Evolutionary conservation across 2,888 invertebrate genomes (phyloP), one percentile per base, ranked within the genome.

Genomic region (Hirtodrosophila confusa): DNA sequence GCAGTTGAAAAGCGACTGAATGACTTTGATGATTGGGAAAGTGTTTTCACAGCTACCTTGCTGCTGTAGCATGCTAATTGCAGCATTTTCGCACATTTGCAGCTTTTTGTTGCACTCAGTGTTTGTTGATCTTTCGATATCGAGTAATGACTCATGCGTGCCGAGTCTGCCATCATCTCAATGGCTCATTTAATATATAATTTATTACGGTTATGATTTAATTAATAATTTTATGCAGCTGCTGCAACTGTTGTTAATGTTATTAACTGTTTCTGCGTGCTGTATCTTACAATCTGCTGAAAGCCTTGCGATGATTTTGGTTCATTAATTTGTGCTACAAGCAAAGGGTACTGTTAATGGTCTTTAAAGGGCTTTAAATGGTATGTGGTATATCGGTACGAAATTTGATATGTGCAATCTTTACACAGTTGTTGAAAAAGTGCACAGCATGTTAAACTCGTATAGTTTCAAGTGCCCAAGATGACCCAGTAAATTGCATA

Each of bases 1-100:
- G 82, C 78, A 61, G 68, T 56, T 85, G 85, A 84, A 80, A 82
- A 78, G 75, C 75, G 39, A 78, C 69, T 82, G 82, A 85, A 87
- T 87, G 87, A 85, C 78, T 82, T 87, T 87, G 82, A 82, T 82
- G 82, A 87, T 85, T 82, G 82, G 87, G 85, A 82, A 87, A 82
- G 87, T 85, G 85, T 87, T 87, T 86, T 83, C 74, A 65, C 77
- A 76, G 72, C 63, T 73, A 68, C 72, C 54, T 68, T 49, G 49
- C 69, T 36, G 12, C n/a, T 54, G 50, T 51, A 63, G 50, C 27
- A 40, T 86, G 80, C 75, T 80, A 82, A 86, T 86, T 86, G 80
- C 87, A 33, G 62, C 72, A 78, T 76, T 82, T 82, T 82, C 87
- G 85, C 87, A 87, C 87, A 68, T 83, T 72, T 82, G 53, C 82